These are phyloP conservation scores for Cynodonichthys magdalenae DNA, from an alignment of 2,797 vertebrate species.

Conservation along the genomic window DNA sequence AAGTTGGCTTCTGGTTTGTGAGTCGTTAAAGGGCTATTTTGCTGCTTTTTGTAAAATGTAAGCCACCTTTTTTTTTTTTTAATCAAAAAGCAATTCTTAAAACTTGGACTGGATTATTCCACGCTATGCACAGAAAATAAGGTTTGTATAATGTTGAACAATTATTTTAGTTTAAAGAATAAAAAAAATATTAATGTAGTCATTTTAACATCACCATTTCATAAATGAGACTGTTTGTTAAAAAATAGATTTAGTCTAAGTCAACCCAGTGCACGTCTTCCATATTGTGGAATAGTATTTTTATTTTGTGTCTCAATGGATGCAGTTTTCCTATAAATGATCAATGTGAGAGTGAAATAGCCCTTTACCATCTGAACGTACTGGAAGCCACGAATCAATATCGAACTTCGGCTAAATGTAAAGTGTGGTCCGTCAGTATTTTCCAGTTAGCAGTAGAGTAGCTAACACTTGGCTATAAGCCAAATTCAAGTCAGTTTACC, in stretches of 20 bases:
- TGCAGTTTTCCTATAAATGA: background rate
- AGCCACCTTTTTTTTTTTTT: background rate
- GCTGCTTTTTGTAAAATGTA: background rate
- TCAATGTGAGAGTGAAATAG: background rate
- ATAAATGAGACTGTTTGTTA: no score
- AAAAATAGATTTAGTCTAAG: no score
- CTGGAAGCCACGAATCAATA: background rate
- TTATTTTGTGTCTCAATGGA: no score
- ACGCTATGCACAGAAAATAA: background rate
- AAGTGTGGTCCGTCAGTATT: conserved; percentile 11
- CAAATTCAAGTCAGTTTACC: background rate
- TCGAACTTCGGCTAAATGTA: conserved; percentile 13
- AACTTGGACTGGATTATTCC: background rate
- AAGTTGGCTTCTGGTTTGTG: background rate
- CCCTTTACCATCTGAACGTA: no score
- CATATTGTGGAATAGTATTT: no score
- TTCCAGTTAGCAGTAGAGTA: conserved; percentile 47
- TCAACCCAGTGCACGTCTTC: no score
- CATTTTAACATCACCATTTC: no score
- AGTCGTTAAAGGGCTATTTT: background rate
- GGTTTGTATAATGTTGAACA: background rate
- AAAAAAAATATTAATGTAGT: background rate
- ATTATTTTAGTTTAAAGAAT: background rate
- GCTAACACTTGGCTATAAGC: conserved; percentile 38
- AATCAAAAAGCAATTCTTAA: background rate